Percentiles rank a stretch among this genome's conserved stretches.
phyloP scores from a whole-genome alignment of 2,888 invertebrate species.

The Agrochola lychnidis region DNA sequence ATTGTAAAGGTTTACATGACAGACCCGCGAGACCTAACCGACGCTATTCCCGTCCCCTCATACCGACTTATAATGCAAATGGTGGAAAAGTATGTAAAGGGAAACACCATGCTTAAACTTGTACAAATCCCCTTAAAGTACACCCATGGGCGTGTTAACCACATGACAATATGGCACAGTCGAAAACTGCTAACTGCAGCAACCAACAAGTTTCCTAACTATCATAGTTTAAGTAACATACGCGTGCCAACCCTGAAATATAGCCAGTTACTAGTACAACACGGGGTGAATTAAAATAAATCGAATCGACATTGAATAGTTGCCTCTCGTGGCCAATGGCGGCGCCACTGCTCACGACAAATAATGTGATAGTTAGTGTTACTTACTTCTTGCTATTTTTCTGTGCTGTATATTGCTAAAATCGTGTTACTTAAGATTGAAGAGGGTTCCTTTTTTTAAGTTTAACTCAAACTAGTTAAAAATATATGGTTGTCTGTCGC shows the following conservation, averaged over 20 bases:
- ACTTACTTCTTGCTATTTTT: constrained; percentile 10
- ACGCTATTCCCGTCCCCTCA: background rate
- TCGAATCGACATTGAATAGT: constrained; percentile 76
- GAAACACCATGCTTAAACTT: background rate
- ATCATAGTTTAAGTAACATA: background rate
- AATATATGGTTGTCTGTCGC: background rate
- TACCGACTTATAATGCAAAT: background rate
- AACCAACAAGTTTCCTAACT: constrained; percentile 21
- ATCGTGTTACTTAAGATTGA: constrained; percentile 13
- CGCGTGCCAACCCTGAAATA: constrained; percentile 51
- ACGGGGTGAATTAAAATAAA: constrained; percentile 77
- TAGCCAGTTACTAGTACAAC: constrained; percentile 43
- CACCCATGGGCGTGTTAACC: background rate
- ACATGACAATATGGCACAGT: background rate
- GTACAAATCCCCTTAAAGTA: background rate
- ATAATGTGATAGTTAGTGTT: constrained; percentile 51
- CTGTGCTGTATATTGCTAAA: background rate
- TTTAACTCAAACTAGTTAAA: background rate
- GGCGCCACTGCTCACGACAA: constrained; percentile 34
- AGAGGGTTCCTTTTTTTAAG: background rate
- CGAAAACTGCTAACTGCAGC: constrained; percentile 17
- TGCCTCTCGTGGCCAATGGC: constrained; percentile 62
- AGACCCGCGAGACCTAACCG: background rate
- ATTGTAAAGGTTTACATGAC: background rate
- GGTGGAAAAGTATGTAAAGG: background rate